Evolutionary conservation across 2,797 vertebrate genomes (phyloP), one percentile per base, ranked within the genome.

Genomic region (Tympanoctomys barrerae): DNA sequence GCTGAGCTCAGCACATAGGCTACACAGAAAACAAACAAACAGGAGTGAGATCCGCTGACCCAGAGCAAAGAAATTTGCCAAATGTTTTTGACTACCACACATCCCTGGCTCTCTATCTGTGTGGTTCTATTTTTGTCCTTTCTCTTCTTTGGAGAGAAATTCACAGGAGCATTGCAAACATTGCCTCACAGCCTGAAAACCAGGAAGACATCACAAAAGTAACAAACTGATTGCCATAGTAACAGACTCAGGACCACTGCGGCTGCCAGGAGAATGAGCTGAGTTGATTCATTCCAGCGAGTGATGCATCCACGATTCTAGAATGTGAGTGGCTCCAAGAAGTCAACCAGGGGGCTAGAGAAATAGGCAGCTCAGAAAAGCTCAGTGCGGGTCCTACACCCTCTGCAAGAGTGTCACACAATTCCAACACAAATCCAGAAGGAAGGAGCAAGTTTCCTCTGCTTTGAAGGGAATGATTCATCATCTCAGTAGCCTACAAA

Each of bases 201-300:
- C 90, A 90, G 93, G 5, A 28, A 94, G 89, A 33, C 89, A 71
- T 21, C 79, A 80, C 90, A 92, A 95, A 97, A 97, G 89, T 93
- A 95, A 96, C 87, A 90, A 90, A 95, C 92, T 93, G 73, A 97
- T 98, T 97, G 97, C 98, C 97, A 97, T 98, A 96, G 98, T 77
- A 97, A 98, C 95, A 1, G 94, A 61, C 86, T 96, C 6, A 0
- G 93, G 97, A 77, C 87, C 42, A 59, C 19, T 9, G 78, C 0
- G 28, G 70, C 77, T 90, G 83, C 82, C 96, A 95, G 82, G 9
- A 77, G 59, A 0, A 2, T 19, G 94, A 93, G 94, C 39, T 2
- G 26, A 92, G 79, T 81, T 90, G 61, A 68, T 95, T 93, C 89
- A 83, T 89, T 91, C 87, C 9, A 0, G 85, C 68, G 62, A 96